phyloP scores from a whole-genome alignment of 2,797 vertebrate genomes.

The Sebastes vulpes region DNA sequence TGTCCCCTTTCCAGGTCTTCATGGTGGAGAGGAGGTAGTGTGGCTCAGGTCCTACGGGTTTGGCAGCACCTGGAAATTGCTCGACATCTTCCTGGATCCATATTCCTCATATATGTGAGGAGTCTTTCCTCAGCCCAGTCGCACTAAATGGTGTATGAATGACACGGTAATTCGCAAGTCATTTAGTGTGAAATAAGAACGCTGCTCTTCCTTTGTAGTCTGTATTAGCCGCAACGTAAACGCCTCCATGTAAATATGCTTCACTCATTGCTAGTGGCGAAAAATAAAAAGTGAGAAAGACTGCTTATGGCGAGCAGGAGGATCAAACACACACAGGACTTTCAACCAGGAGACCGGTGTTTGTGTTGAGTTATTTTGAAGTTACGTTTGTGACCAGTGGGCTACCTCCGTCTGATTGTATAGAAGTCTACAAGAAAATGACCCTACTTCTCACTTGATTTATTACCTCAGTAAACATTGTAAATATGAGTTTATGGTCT shows the following conservation, averaged over 20 bases:
- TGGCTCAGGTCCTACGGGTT: background rate
- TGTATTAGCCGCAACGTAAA: background rate
- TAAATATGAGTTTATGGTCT: no score
- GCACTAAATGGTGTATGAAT: background rate
- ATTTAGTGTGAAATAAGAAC: background rate
- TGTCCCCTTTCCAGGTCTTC: background rate
- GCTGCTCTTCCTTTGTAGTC: background rate
- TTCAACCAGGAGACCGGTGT: background rate
- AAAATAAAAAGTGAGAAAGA: background rate
- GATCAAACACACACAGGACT: background rate
- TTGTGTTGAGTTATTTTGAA: background rate
- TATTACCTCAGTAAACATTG: no score
- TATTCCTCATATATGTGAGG: background rate
- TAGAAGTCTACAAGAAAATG: no score
- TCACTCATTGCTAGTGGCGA: background rate
- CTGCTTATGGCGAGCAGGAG: background rate
- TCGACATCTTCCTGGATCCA: background rate
- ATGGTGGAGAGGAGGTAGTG: background rate
- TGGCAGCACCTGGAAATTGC: background rate
- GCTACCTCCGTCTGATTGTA: no score
- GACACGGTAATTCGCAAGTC: background rate
- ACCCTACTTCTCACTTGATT: no score
- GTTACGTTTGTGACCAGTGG: background rate
- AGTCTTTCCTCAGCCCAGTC: background rate
- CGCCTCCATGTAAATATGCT: accelerated